Evolutionary conservation across 2,888 invertebrate genomes (phyloP).

Genomic region (Psylliodes chrysocephalus): DNA sequence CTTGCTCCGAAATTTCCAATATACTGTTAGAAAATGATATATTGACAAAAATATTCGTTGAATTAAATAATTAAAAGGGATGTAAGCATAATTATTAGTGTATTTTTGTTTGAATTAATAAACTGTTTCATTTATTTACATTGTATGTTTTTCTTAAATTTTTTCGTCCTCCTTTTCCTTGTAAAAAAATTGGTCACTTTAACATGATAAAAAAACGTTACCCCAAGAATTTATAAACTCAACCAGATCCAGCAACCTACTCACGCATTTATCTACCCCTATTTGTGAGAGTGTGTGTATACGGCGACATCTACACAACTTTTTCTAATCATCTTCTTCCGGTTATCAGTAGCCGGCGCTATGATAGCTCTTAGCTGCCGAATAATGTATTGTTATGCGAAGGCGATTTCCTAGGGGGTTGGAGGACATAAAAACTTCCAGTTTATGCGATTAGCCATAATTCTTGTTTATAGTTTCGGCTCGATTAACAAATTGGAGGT

Average conservation of each 20-base stretch:
- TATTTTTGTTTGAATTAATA: too few relatives aligned
- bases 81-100: too few relatives aligned
- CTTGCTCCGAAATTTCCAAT: too few relatives aligned
- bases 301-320: slow-evolving; percentile 59
- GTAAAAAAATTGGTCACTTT: too few relatives aligned
- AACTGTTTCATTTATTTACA: too few relatives aligned
- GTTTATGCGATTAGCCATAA: slow-evolving; percentile 44
- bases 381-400: slow-evolving; percentile 40
- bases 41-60: too few relatives aligned
- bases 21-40: too few relatives aligned
- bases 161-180: too few relatives aligned
- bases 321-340: slow-evolving; percentile 59
- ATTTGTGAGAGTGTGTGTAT: slow-evolving; percentile 57
- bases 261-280: slow-evolving; percentile 29
- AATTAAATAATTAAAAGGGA: too few relatives aligned
- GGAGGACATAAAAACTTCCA: slow-evolving; percentile 42
- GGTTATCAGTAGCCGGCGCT: slow-evolving; percentile 52
- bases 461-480: slow-evolving; percentile 38
- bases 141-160: too few relatives aligned
- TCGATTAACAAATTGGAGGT: slow-evolving; percentile 38
- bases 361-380: slow-evolving; percentile 47
- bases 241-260: slow-evolving; percentile 3
- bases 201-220: too few relatives aligned
- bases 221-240: neutral
- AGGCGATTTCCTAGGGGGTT: slow-evolving; percentile 37